Base-by-base conservation (phyloP, 2,797 vertebrate species). In the Loriculus beryllinus region DNA sequence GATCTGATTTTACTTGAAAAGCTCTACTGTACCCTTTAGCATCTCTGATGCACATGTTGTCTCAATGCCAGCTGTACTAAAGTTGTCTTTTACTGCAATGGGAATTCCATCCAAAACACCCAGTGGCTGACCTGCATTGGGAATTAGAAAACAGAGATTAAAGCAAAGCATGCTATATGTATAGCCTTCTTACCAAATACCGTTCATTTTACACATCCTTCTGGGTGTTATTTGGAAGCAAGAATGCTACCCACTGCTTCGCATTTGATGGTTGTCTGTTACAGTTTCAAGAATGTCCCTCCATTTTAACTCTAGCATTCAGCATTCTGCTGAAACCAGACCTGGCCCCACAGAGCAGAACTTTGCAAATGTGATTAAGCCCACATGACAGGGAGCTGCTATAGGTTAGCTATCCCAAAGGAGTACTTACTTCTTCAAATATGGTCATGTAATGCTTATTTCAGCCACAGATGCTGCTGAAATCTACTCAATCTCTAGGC, bases 41-140 rank as follows among this genome's bases (percentile, higher is more conserved):
- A 99, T 99, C 77, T 96, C 98, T 92, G 99, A 99, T 37, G 99
- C 99, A 96, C 99, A 99, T 29, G 99, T 99, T 76, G 99, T 99
- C 96, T 98, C 98, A 71, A 99, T 97, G 57, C 98, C 98, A 65
- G 98, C 89, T 3, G 99, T 99, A 97, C 98, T 99, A 92, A 99
- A 99, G 97, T 99, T 99, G 97, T 99, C 99, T 96, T 99, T 99
- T 70, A 99, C 98, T 47, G 99, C 98, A 95, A 99, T 11, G 21
- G 99, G 99, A 97, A 99, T 97, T 94, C 99, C 99, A 95, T 99
- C 99, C 82, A 99, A 97, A 72, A 98, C 96, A 45, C 99, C 98
- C 90, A 98, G 98, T 2, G 98, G 93, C 80, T 96, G 96, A 93
- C 99, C 99, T 99, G 95, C 26, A 31, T 93, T 42, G 84, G 25